Conservation (phyloP, 2,797 vertebrate species). For the Echeneis naucrates region DNA sequence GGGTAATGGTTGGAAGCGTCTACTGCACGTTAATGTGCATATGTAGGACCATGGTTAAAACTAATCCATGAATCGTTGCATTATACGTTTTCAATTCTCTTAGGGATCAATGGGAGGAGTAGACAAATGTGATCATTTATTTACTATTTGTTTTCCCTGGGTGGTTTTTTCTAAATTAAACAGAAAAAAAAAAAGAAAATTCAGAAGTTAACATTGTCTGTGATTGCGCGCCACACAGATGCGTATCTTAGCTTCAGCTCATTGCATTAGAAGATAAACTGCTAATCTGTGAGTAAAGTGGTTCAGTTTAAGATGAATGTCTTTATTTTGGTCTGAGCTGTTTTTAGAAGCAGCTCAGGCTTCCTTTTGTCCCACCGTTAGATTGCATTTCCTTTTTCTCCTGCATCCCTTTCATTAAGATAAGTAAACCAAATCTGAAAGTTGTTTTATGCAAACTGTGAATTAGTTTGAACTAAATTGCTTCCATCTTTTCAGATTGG, state of each 20-base stretch:
- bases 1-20: no score
- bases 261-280: no score
- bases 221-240: neutral
- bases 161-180: slow-evolving; percentile 5
- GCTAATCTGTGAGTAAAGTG: neutral
- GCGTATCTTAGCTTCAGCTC: no score
- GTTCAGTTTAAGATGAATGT: neutral
- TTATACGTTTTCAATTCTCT: neutral
- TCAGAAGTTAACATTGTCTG: slow-evolving; percentile 1
- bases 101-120: neutral
- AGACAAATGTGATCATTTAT: neutral
- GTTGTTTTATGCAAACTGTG: slow-evolving; percentile 3
- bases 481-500: slow-evolving; percentile 23
- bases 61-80: neutral
- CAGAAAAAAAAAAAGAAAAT: neutral
- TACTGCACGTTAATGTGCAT: neutral
- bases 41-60: neutral
- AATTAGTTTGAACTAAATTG: slow-evolving; percentile 20
- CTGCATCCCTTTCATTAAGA: neutral
- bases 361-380: neutral
- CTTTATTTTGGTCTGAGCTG: neutral
- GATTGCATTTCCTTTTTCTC: neutral
- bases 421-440: slow-evolving; percentile 6
- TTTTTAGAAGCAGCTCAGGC: neutral
- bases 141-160: neutral